These are phyloP conservation scores for Anthopleura sola DNA, from an alignment of 64 coral and sea anemone genomes.

Conservation along the genomic window DNA sequence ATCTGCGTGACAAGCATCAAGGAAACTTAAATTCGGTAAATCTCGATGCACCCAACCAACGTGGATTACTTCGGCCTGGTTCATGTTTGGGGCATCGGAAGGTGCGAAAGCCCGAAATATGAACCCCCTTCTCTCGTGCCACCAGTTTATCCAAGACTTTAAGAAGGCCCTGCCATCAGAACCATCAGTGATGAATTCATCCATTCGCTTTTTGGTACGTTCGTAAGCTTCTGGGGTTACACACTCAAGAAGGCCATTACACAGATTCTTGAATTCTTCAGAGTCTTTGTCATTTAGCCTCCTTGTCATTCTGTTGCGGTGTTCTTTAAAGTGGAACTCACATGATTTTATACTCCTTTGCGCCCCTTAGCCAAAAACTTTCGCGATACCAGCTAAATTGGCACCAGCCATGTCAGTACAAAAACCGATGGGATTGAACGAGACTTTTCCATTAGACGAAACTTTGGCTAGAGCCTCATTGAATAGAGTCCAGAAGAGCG, in stretches of 20 bases:
- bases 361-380: too few species aligned
- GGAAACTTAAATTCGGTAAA: too few species aligned
- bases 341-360: too few species aligned
- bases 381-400: constrained; percentile 23
- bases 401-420: constrained; percentile 38
- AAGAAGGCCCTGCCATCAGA: constrained; percentile 9
- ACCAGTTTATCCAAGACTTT: constrained; percentile 44
- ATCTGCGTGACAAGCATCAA: too few species aligned
- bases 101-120: constrained; percentile 3
- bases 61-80: constrained; percentile 31
- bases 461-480: not conserved
- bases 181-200: not conserved
- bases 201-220: not conserved
- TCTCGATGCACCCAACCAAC: constrained; percentile 15
- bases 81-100: constrained; percentile 25
- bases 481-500: constrained; percentile 19
- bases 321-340: constrained; percentile 28
- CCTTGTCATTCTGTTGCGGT: constrained; percentile 21
- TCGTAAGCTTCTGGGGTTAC: not conserved
- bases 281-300: not conserved
- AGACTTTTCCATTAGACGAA: not conserved
- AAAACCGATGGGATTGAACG: constrained; percentile 26
- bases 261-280: constrained; percentile 16
- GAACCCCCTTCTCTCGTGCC: constrained; percentile 26
- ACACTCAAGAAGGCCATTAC: not conserved